A percentile compares a stretch with the other conserved stretches of the same genome.
Evolutionary conservation across 2,888 invertebrate genomes (phyloP).

Genomic region (Abscondita cerata): DNA sequence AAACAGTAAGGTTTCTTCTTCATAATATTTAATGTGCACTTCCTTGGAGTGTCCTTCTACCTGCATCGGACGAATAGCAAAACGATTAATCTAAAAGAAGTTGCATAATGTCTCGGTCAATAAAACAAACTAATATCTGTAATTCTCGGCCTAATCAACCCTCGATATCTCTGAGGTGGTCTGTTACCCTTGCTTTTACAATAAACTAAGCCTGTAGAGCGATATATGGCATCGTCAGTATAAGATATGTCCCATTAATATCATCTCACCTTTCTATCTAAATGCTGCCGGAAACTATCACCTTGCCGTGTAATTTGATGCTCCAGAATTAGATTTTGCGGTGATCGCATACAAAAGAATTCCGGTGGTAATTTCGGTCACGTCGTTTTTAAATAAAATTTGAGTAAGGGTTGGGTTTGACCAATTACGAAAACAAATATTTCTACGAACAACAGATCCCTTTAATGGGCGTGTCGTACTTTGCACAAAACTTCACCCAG

Average conservation of each 20-base stretch:
- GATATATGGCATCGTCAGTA: conserved; percentile 43
- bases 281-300: conserved; percentile 33
- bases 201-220: conserved; percentile 39
- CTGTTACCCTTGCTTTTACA: conserved; percentile 31
- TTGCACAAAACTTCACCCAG: conserved; percentile 34
- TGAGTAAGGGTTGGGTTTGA: conserved; percentile 27
- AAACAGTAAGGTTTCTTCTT: conserved; percentile 7
- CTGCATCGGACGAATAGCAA: neutral
- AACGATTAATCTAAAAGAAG: conserved; percentile 7
- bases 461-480: conserved; percentile 37
- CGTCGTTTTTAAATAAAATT: conserved; percentile 20
- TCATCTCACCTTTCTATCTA: conserved; percentile 39
- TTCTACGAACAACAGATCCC: conserved; percentile 23
- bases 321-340: conserved; percentile 30
- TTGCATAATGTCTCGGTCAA: conserved; percentile 17
- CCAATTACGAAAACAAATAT: conserved; percentile 34
- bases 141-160: conserved; percentile 38
- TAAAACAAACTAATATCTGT: conserved; percentile 30
- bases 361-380: conserved; percentile 24
- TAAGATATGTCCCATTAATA: conserved; percentile 41
- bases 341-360: conserved; percentile 24
- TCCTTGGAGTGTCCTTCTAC: conserved; percentile 9
- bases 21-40: conserved; percentile 9
- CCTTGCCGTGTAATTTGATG: conserved; percentile 32
- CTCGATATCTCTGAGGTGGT: conserved; percentile 39